Conservation (phyloP, 2,797 vertebrate species). For the Okamejei kenojei region DNA sequence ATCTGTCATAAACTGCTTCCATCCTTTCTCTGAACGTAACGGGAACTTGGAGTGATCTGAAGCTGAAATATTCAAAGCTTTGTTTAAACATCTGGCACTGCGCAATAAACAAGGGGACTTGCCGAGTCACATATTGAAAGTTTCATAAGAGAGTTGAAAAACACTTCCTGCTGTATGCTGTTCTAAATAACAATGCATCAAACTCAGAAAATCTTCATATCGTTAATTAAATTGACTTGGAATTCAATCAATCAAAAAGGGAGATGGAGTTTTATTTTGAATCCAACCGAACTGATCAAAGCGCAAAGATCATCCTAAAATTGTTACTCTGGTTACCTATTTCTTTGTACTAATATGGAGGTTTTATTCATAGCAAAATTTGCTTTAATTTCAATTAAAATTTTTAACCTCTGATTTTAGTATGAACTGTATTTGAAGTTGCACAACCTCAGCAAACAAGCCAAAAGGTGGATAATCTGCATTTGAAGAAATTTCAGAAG, state of each 20-base stretch:
- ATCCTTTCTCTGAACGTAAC: not conserved
- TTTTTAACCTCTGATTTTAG: not conserved
- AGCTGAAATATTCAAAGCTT: not conserved
- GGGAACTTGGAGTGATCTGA: not conserved
- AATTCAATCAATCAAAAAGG: not conserved
- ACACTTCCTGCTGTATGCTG: not conserved
- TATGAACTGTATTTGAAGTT: slow-evolving; percentile 23
- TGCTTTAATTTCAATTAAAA: not conserved
- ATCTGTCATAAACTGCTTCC: not conserved
- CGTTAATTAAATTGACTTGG: not conserved
- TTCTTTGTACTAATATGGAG: not conserved
- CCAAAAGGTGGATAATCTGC: slow-evolving; percentile 13
- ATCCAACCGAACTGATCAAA: not conserved
- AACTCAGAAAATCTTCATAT: not conserved
- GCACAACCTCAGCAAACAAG: not conserved
- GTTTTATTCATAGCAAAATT: not conserved
- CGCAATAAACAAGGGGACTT: not conserved
- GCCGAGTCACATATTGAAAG: not conserved
- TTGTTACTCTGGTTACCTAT: not conserved
- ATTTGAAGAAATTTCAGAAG: slow-evolving; percentile 6
- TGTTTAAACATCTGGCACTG: not conserved
- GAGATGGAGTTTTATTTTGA: not conserved
- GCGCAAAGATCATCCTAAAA: not conserved
- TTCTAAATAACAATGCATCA: not conserved
- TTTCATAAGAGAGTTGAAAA: not conserved